Evolutionary conservation across 2,113 vertebrate genomes (phyloP).

Genomic region (Isichthys henryi): DNA sequence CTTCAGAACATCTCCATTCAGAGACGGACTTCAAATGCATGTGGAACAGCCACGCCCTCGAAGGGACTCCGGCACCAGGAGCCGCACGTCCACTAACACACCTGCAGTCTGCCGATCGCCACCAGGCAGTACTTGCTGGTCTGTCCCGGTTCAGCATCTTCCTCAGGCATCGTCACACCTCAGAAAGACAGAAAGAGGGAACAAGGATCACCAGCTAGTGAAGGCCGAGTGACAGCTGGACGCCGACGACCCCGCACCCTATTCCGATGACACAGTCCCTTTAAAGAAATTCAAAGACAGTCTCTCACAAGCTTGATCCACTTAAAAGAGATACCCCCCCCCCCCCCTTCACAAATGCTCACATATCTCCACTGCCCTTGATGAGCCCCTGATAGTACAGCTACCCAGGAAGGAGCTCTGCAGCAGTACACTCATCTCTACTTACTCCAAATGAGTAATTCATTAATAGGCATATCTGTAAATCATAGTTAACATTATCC

Average conservation of each 20-base stretch:
- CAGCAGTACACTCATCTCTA: background rate
- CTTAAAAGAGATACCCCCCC: background rate
- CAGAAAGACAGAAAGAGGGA: conserved; percentile 24
- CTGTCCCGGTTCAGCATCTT: conserved; percentile 87
- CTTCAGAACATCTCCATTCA: background rate
- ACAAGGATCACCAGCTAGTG: background rate
- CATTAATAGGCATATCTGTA: background rate
- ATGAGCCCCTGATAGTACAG: background rate
- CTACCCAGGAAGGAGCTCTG: background rate
- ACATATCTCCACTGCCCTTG: background rate
- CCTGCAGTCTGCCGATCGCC: conserved; percentile 94
- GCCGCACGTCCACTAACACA: conserved; percentile 37
- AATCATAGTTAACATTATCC: background rate
- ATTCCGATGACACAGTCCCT: background rate
- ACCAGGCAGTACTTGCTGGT: conserved; percentile 96
- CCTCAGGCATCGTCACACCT: conserved; percentile 97
- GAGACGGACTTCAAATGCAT: background rate
- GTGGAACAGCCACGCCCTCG: background rate
- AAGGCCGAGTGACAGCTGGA: background rate
- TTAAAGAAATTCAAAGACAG: background rate
- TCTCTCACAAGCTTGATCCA: background rate
- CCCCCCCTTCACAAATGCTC: background rate
- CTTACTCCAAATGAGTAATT: background rate
- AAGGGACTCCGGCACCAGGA: background rate
- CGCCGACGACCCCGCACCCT: too few relatives aligned